A percentile compares a stretch with the other conserved stretches of the same genome.
Conservation (phyloP, 2,113 vertebrate species). For the Eudyptes chrysolophus region DNA sequence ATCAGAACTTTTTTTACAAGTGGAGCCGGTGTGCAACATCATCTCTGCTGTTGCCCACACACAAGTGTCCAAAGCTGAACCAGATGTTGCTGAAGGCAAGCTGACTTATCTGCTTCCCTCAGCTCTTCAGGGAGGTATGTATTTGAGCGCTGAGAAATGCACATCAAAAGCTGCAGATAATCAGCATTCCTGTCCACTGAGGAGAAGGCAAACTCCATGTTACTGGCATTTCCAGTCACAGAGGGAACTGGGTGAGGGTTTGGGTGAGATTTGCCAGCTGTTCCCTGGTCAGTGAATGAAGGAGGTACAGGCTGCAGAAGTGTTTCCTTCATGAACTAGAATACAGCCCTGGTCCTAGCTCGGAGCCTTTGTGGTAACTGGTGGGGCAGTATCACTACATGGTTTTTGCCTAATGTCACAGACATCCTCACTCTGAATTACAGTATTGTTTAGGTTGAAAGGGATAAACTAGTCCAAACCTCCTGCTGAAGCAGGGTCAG, state of each 20-base stretch:
- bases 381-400: accelerated
- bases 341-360: background rate
- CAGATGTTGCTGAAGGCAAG: background rate
- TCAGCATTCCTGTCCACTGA: background rate
- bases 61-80: background rate
- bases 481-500: background rate
- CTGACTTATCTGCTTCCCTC: background rate
- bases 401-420: background rate
- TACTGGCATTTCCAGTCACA: background rate
- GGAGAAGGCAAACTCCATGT: background rate
- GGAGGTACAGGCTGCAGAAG: background rate
- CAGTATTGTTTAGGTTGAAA: background rate
- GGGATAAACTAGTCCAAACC: background rate
- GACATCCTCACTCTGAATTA: background rate
- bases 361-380: background rate
- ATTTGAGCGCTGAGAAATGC: background rate
- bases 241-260: background rate
- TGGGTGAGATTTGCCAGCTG: background rate
- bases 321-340: background rate
- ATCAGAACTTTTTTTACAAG: background rate
- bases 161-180: background rate
- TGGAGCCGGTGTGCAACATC: background rate
- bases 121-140: background rate
- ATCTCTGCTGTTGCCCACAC: background rate
- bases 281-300: background rate